A percentile compares a stretch with the other conserved stretches of the same genome.
phyloP scores from a whole-genome alignment of 37 sponge, comb jelly and placozoan genomes.

The Amphimedon queenslandica region DNA sequence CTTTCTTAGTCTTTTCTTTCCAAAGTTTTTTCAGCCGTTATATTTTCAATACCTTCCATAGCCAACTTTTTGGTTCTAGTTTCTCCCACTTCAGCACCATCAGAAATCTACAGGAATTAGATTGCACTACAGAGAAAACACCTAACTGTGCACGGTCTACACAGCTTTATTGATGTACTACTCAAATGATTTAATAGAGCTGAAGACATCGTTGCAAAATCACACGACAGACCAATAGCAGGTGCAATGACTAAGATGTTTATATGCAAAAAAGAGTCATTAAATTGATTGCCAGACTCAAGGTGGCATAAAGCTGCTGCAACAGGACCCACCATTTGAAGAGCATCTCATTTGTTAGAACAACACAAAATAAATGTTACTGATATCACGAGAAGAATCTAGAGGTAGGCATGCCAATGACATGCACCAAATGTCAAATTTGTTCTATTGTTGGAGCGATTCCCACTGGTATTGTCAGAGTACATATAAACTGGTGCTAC shows the following conservation, averaged over 20 bases:
- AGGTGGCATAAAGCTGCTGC: constrained; percentile 3
- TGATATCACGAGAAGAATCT: constrained; percentile 3
- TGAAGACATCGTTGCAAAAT: constrained; percentile 30
- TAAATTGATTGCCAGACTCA: constrained; percentile 1
- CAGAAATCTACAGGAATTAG: too few species aligned
- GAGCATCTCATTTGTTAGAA: constrained; percentile 12
- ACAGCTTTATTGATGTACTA: constrained; percentile 20
- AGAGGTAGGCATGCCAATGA: constrained; percentile 33
- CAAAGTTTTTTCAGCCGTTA: background rate
- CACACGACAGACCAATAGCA: constrained; percentile 13
- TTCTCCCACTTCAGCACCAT: background rate
- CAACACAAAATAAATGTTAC: constrained; percentile 31
- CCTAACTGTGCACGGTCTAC: constrained; percentile 41
- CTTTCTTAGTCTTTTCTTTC: background rate
- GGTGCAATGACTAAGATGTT: constrained; percentile 24
- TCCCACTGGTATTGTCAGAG: too few species aligned
- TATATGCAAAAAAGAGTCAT: constrained; percentile 17
- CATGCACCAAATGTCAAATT: constrained; percentile 45
- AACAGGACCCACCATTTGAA: constrained; percentile 23
- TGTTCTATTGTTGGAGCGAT: too few species aligned
- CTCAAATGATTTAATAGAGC: constrained; percentile 33
- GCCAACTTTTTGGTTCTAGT: constrained; percentile 2
- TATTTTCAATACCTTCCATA: background rate
- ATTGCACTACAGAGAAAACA: too few species aligned
- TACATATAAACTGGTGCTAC: too few species aligned